Percentiles rank a stretch among this genome's conserved stretches.
phyloP scores from a whole-genome alignment of 2,113 vertebrate species.

The Cisticola juncidis region DNA sequence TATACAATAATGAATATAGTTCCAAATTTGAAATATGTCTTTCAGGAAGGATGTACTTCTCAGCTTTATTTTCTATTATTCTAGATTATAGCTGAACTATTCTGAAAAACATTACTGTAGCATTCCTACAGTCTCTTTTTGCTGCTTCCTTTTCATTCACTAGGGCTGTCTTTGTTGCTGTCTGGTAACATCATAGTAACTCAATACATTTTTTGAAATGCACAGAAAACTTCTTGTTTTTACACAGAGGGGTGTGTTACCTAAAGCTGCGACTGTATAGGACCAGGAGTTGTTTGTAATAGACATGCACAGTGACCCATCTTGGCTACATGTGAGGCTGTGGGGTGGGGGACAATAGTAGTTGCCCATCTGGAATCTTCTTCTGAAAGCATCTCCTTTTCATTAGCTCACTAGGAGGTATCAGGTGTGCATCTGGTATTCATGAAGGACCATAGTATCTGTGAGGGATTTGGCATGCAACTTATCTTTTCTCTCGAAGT shows the following conservation, averaged over 20 bases:
- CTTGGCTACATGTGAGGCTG: not conserved
- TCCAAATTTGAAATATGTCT: not conserved
- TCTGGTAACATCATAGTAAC: not conserved
- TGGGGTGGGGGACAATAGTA: accelerated
- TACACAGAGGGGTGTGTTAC: not conserved
- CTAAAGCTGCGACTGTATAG: not conserved
- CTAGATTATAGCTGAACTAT: not conserved
- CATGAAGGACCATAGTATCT: not conserved
- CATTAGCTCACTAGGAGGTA: not conserved
- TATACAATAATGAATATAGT: not conserved
- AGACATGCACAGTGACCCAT: not conserved
- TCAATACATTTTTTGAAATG: not conserved
- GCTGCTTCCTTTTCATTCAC: not conserved
- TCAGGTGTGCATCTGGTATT: not conserved
- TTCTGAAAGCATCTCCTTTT: not conserved
- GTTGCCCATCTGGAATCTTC: not conserved
- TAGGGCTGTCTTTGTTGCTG: not conserved
- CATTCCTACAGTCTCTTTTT: not conserved
- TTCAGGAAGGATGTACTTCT: not conserved
- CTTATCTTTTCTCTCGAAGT: not conserved
- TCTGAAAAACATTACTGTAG: not conserved
- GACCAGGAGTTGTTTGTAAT: not conserved
- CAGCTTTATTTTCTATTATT: not conserved
- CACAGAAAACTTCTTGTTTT: not conserved
- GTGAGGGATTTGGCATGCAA: not conserved